Percentiles rank a stretch among this genome's conserved stretches.
Conservation (phyloP, 2,797 vertebrate genomes). For the Notolabrus celidotus region DNA sequence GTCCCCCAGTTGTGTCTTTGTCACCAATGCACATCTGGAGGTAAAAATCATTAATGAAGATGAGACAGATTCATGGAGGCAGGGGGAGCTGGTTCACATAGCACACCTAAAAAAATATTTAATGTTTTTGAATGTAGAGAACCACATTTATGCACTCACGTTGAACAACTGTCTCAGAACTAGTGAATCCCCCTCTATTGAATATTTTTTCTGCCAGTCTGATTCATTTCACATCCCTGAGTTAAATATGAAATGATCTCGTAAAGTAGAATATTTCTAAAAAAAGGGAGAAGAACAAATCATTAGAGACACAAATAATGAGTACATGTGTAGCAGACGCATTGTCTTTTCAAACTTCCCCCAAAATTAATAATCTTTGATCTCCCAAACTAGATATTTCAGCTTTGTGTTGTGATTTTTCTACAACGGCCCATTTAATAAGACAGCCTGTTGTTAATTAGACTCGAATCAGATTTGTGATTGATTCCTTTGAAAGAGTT, state of each 20-base stretch:
- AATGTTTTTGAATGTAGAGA: not conserved
- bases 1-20: too few species aligned
- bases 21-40: too few species aligned
- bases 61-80: too few species aligned
- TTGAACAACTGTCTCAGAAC: not conserved
- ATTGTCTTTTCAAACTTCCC: not conserved
- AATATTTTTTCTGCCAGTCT: too few species aligned
- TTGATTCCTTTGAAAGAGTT: constrained; percentile 27
- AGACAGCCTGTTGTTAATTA: not conserved
- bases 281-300: not conserved
- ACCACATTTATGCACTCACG: not conserved
- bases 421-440: not conserved
- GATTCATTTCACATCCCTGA: too few species aligned
- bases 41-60: too few species aligned
- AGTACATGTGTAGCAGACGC: not conserved
- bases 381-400: not conserved
- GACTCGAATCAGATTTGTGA: constrained; percentile 16
- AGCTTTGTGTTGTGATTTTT: not conserved
- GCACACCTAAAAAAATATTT: too few species aligned
- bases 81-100: too few species aligned
- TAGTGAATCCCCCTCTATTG: too few species aligned
- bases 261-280: not conserved
- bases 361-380: not conserved
- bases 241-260: too few species aligned
- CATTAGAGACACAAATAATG: constrained; percentile 4